phyloP scores from a whole-genome alignment of 2,113 vertebrate genomes.

The Callithrix jacchus region DNA sequence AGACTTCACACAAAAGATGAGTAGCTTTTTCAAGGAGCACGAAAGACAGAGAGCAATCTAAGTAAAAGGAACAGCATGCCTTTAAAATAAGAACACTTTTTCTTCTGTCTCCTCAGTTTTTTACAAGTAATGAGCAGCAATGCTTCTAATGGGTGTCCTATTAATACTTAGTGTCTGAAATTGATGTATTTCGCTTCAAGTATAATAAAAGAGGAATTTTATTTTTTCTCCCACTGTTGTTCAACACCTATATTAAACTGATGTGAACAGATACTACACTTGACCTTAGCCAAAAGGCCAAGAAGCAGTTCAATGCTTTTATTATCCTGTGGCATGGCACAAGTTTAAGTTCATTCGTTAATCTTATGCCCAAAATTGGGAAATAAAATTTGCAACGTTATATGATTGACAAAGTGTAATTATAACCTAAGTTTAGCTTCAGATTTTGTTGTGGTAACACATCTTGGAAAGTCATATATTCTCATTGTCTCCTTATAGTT shows the following conservation, averaged over 20 bases:
- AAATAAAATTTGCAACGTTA: not conserved
- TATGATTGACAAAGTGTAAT: not conserved
- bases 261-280: not conserved
- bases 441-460: not conserved
- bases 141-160: not conserved
- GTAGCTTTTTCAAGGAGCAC: not conserved
- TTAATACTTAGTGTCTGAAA: not conserved
- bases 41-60: not conserved
- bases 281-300: not conserved
- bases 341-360: not conserved
- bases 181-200: not conserved
- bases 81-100: not conserved
- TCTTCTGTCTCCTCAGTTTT: not conserved
- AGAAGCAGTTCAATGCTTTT: not conserved
- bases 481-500: not conserved
- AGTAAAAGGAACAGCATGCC: not conserved
- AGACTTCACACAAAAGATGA: not conserved
- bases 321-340: not conserved
- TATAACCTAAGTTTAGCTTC: not conserved
- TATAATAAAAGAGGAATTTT: not conserved
- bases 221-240: not conserved
- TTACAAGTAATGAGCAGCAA: not conserved
- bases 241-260: not conserved
- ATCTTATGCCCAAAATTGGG: not conserved
- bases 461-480: not conserved